Percentiles rank a stretch among this genome's conserved stretches.
Conservation (phyloP, 2,888 invertebrate genomes). For the Rugalucina vietnamica region DNA sequence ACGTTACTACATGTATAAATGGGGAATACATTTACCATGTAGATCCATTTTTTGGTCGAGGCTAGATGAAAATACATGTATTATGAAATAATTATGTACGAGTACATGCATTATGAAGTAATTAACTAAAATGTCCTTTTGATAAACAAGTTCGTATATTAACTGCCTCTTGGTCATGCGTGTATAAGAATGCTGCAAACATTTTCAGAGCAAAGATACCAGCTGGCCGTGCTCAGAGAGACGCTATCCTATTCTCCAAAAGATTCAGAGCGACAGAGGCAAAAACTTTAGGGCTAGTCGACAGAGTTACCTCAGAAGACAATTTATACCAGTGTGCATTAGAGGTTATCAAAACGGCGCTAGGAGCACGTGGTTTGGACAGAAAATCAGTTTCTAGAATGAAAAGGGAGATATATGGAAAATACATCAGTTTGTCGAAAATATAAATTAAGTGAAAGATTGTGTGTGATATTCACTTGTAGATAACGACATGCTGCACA, state of each 20-base stretch:
- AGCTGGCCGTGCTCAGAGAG: not conserved
- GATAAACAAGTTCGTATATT: not conserved
- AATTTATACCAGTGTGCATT: not conserved
- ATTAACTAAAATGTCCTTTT: not conserved
- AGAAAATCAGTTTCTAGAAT: not conserved
- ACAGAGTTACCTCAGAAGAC: not conserved
- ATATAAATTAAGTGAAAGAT: no score
- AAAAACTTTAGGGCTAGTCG: not conserved
- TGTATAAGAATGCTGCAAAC: not conserved
- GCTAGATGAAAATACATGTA: no score
- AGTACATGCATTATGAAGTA: not conserved
- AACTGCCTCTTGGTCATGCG: not conserved
- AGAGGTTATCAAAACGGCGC: not conserved
- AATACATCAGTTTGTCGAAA: not conserved
- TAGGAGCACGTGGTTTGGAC: not conserved
- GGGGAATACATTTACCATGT: not conserved
- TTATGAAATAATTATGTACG: no score
- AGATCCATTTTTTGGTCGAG: no score
- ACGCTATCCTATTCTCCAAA: constrained; percentile 20
- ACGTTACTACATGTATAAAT: not conserved
- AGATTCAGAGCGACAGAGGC: constrained; percentile 12
- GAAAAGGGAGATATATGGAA: not conserved
- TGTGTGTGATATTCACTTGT: no score
- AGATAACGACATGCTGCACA: no score
- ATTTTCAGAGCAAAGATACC: constrained; percentile 20